A percentile compares a stretch with the other conserved stretches of the same genome.
phyloP scores from a whole-genome alignment of 2,113 vertebrate genomes.

The Vulpes vulpes region DNA sequence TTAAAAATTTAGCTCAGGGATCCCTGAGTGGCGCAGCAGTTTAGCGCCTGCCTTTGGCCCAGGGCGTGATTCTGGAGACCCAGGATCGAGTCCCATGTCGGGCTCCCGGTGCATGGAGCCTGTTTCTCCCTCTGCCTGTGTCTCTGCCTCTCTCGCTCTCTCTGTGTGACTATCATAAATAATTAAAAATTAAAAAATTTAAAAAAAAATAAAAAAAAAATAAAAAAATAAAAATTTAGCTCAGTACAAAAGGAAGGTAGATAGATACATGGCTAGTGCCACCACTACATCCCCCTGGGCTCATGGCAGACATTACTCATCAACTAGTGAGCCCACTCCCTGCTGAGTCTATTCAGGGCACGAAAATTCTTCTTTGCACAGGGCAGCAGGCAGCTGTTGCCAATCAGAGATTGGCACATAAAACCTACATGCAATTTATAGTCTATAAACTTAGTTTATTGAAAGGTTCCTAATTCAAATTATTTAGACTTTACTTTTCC shows the following conservation, averaged over 20 bases:
- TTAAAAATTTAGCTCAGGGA: too few species aligned
- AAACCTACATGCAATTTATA: background rate
- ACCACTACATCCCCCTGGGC: background rate
- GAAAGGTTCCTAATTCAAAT: slow-evolving; percentile 20
- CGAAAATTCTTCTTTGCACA: background rate
- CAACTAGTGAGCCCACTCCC: background rate
- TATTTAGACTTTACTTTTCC: slow-evolving; percentile 32
- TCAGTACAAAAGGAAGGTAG: background rate
- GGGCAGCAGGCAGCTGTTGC: background rate
- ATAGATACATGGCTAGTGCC: accelerated
- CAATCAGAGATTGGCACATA: background rate
- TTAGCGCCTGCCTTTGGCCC: too few species aligned
- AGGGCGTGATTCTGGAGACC: too few species aligned
- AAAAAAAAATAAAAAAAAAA: too few species aligned
- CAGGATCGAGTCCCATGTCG: too few species aligned
- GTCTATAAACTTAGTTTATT: background rate
- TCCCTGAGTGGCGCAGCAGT: too few species aligned
- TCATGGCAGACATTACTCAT: background rate
- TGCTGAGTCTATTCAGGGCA: background rate
- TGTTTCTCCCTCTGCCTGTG: too few species aligned
- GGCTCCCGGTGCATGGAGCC: too few species aligned
- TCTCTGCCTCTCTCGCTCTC: too few species aligned
- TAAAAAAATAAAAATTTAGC: too few species aligned
- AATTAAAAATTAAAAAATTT: too few species aligned
- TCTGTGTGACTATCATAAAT: too few species aligned